Evolutionary conservation across 2,113 vertebrate species (phyloP).

Genomic region (Crotalus helleri): DNA sequence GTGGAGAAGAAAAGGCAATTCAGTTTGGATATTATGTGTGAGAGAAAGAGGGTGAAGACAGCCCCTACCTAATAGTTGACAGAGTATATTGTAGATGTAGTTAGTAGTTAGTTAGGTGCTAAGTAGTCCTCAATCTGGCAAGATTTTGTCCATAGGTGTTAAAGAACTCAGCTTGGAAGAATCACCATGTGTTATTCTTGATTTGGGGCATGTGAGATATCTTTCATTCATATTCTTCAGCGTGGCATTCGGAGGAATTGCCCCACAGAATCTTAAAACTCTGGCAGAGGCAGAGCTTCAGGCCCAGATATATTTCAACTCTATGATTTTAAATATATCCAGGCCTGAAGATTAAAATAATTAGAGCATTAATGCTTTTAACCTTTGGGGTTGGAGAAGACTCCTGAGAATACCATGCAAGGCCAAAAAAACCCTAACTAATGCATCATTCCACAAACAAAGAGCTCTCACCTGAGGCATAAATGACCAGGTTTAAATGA

Average conservation of each 20-base stretch:
- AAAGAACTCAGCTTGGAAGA: not conserved
- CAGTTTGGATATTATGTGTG: not conserved
- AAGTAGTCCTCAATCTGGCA: not conserved
- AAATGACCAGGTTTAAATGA: not conserved
- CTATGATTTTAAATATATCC: not conserved
- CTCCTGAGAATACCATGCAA: not conserved
- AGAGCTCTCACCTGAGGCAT: not conserved
- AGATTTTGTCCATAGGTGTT: not conserved
- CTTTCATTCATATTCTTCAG: not conserved
- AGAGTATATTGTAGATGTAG: not conserved
- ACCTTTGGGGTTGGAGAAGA: not conserved
- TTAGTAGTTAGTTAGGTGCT: not conserved
- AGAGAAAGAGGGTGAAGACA: not conserved
- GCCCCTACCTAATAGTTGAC: not conserved
- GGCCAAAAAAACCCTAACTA: not conserved
- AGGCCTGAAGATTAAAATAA: not conserved
- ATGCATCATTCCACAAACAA: not conserved
- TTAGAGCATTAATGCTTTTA: not conserved
- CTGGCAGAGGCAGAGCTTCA: not conserved
- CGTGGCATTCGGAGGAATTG: not conserved
- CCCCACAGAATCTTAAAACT: not conserved
- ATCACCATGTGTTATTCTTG: not conserved
- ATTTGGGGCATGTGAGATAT: not conserved
- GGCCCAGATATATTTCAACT: not conserved
- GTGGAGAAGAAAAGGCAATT: not conserved